Evolutionary conservation across 1,140 invertebrate species (phyloP).

Genomic region (Drosophila nebulosa): DNA sequence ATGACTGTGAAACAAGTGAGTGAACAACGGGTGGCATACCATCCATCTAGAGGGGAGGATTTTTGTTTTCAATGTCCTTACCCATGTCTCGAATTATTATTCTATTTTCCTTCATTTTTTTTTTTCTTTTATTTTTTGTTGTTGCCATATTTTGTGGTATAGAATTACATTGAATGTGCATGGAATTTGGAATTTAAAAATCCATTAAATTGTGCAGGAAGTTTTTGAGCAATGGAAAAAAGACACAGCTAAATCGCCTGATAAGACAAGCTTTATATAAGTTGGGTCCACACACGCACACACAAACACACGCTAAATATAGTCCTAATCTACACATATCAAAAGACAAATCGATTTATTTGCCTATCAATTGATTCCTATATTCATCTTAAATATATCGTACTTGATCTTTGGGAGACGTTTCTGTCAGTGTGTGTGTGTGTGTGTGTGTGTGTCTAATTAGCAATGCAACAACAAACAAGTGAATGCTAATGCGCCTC

Average conservation of each 20-base stretch:
- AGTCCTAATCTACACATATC: no score
- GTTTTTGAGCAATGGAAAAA: neutral
- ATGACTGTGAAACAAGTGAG: constrained; percentile 69
- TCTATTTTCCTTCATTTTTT: no score
- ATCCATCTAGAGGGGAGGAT: constrained; percentile 28
- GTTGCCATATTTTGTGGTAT: neutral
- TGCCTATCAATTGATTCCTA: no score
- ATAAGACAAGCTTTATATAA: no score
- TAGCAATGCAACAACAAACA: constrained; percentile 3
- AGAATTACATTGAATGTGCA: neutral
- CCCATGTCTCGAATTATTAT: constrained; percentile 19
- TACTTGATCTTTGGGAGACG: neutral
- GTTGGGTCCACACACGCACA: no score
- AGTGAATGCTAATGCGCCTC: constrained; percentile 16
- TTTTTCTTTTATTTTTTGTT: neutral
- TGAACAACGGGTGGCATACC: constrained; percentile 17
- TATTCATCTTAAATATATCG: no score
- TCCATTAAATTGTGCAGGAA: neutral
- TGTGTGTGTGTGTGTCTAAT: neutral
- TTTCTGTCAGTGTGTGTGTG: neutral
- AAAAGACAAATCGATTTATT: no score
- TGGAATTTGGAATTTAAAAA: neutral
- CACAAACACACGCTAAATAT: no score
- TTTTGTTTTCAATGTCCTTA: neutral
- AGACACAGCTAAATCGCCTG: no score